Evolutionary conservation across 2,888 invertebrate genomes (phyloP).

Genomic region (Cordilura impudica): DNA sequence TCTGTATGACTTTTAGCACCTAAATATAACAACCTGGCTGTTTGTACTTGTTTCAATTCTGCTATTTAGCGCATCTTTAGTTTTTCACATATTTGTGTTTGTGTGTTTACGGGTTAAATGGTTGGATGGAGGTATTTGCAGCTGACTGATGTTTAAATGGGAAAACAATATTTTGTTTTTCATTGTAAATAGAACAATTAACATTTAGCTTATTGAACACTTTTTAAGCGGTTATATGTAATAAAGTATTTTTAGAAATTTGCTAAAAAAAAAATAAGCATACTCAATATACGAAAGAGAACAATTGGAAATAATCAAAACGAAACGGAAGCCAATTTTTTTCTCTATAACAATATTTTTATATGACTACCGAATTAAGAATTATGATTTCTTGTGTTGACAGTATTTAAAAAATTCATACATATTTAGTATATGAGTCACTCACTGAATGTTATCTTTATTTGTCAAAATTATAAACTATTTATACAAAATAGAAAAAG

Average conservation of each 20-base stretch:
- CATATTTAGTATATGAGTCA: no score
- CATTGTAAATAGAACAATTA: constrained; percentile 48
- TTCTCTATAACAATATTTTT: no score
- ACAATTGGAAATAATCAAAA: neutral
- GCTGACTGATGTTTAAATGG: neutral
- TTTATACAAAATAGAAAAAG: no score
- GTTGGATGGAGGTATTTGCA: no score
- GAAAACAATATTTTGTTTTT: constrained; percentile 18
- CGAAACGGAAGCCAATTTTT: neutral
- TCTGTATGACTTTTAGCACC: constrained; percentile 21
- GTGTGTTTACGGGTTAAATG: neutral
- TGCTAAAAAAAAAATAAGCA: neutral
- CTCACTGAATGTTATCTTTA: no score
- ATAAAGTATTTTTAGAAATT: neutral
- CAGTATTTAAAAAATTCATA: no score
- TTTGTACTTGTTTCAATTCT: constrained; percentile 22
- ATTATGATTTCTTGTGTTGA: no score
- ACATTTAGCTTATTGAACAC: constrained; percentile 42
- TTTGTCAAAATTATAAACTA: no score
- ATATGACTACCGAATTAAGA: neutral
- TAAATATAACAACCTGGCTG: constrained; percentile 9
- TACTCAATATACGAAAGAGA: no score
- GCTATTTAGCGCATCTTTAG: constrained; percentile 19
- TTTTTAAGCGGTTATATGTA: constrained; percentile 18
- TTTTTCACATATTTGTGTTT: neutral